Evolutionary conservation across 2,113 vertebrate genomes (phyloP).

Genomic region (Hippocampus guttulatus): DNA sequence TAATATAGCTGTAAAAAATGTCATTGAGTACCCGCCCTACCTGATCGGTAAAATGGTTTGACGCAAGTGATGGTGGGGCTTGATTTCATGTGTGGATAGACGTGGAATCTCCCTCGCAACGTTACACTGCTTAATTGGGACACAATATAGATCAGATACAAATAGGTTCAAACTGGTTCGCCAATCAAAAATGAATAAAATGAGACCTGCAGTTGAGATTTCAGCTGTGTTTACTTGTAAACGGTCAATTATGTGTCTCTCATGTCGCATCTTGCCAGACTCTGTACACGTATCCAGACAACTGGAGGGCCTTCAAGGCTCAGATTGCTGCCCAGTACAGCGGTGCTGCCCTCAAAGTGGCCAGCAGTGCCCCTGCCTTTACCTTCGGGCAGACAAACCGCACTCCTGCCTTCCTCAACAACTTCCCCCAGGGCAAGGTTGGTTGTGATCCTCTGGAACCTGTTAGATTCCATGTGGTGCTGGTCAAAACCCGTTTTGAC

Average conservation of each 20-base stretch:
- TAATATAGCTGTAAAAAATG: background rate
- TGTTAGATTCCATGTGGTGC: background rate
- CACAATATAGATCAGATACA: background rate
- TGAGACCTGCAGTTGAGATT: background rate
- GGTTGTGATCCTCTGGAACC: background rate
- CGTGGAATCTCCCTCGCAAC: background rate
- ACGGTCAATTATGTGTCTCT: background rate
- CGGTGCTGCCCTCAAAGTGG: conserved; percentile 80
- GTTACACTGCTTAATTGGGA: background rate
- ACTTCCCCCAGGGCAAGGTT: conserved; percentile 91
- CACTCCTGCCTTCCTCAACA: conserved; percentile 81
- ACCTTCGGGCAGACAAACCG: conserved; percentile 91
- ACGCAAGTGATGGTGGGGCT: too few relatives aligned
- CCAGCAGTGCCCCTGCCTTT: conserved; percentile 83
- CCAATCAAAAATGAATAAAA: too few relatives aligned
- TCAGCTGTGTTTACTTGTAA: background rate
- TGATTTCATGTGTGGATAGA: background rate
- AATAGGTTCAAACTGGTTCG: too few relatives aligned
- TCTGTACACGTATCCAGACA: conserved; percentile 91
- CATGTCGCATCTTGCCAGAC: conserved; percentile 65
- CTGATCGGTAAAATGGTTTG: background rate
- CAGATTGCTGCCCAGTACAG: conserved; percentile 92
- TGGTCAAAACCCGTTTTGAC: background rate
- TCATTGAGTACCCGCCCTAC: background rate
- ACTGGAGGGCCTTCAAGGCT: conserved; percentile 93